Evolutionary conservation across 2,113 vertebrate species (phyloP).

Genomic region (Apodemus speciosus): DNA sequence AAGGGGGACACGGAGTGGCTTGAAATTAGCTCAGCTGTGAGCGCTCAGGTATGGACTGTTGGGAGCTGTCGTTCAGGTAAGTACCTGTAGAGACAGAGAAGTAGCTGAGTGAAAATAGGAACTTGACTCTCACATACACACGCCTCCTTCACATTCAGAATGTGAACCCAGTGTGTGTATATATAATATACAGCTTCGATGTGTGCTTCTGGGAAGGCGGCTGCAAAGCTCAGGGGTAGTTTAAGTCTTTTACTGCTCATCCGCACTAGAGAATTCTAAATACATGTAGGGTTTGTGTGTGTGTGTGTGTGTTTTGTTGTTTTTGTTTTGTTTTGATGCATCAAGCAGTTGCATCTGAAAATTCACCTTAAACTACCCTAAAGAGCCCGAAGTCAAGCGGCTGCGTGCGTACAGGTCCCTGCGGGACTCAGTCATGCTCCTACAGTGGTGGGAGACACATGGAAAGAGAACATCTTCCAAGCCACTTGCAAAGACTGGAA

Average conservation of each 20-base stretch:
- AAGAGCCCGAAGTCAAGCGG: background rate
- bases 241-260: background rate
- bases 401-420: background rate
- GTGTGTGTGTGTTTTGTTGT: background rate
- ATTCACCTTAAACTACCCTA: constrained; percentile 30
- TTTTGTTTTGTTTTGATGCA: background rate
- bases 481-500: background rate
- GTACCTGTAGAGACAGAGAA: background rate
- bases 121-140: background rate
- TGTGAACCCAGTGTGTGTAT: background rate
- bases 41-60: background rate
- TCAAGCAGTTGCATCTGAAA: constrained; percentile 36
- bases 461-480: background rate
- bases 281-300: background rate
- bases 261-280: background rate
- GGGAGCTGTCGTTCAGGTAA: background rate
- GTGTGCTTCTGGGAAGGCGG: background rate
- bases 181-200: background rate
- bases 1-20: background rate
- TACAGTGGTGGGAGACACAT: no score
- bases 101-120: no score
- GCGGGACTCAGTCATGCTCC: background rate
- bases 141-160: no score
- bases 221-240: background rate
- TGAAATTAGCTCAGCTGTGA: constrained; percentile 26